Evolutionary conservation across 2,888 invertebrate genomes (phyloP).

Genomic region (Himalopsyche kuldschensis): DNA sequence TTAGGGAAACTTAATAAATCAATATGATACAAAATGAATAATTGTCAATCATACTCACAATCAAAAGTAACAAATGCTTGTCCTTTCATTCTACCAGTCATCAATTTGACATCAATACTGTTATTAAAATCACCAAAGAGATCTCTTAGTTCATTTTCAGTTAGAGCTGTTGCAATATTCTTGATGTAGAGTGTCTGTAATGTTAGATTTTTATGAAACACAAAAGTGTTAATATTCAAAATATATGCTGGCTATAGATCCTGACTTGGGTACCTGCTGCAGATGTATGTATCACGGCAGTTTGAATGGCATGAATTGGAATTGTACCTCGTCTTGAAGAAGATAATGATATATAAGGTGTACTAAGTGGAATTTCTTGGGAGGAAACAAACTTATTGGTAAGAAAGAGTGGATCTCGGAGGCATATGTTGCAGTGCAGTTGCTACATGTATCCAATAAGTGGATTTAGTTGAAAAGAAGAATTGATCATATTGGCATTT

Average conservation of each 20-base stretch:
- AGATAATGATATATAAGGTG: no score
- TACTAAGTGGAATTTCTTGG: no score
- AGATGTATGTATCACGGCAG: no score
- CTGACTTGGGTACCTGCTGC: no score
- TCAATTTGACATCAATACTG: conserved; percentile 51
- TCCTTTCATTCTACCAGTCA: conserved; percentile 61
- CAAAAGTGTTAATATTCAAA: not conserved
- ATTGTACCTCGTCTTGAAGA: no score
- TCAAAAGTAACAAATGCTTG: conserved; percentile 62
- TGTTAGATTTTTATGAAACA: not conserved
- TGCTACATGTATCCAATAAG: no score
- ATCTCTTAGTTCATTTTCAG: conserved; percentile 52
- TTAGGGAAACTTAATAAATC: not conserved
- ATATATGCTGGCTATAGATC: not conserved
- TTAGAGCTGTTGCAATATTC: conserved; percentile 57
- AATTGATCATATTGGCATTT: no score
- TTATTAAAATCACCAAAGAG: conserved; percentile 56
- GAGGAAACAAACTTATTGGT: no score
- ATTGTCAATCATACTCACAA: conserved; percentile 46
- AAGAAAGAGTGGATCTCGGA: no score
- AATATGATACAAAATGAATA: not conserved
- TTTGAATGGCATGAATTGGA: no score
- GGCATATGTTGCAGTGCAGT: no score
- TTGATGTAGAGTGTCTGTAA: conserved; percentile 59
- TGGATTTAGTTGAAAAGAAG: no score